Percentiles rank a stretch among this genome's conserved stretches.
These are phyloP conservation scores for Propithecus coquereli DNA, from an alignment of 2,113 vertebrate species.

Conservation along the genomic window DNA sequence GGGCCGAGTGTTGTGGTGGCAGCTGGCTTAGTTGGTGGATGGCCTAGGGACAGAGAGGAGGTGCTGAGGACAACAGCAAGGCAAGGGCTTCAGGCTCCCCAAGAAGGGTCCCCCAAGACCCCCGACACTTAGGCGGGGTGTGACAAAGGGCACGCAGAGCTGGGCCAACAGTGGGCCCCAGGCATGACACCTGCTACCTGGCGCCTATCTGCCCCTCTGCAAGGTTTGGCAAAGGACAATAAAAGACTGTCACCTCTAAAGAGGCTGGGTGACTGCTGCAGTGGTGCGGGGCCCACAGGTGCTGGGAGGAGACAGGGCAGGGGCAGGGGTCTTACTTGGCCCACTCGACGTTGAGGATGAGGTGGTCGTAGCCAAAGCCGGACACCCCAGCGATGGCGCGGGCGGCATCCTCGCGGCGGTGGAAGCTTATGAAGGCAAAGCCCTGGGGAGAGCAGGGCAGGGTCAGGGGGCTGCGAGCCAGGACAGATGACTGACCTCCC, in stretches of 20 bases:
- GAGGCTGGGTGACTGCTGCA: neutral
- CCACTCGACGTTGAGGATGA: conserved; percentile 98
- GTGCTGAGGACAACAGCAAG: neutral
- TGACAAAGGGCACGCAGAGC: too few relatives aligned
- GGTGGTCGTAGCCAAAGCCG: conserved; percentile 96
- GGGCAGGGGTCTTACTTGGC: conserved; percentile 89
- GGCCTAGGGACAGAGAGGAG: conserved; percentile 62
- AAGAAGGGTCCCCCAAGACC: neutral
- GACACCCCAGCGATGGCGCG: conserved; percentile 94
- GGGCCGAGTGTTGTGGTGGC: neutral
- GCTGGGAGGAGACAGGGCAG: accelerated
- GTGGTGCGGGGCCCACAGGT: accelerated
- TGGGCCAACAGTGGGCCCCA: accelerated
- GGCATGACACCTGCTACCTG: neutral
- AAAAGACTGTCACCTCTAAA: neutral
- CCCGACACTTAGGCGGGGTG: neutral
- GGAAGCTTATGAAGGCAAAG: conserved; percentile 98
- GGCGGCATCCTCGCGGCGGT: conserved; percentile 94
- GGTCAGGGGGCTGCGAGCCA: accelerated
- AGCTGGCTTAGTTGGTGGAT: conserved; percentile 78
- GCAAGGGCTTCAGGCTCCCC: neutral
- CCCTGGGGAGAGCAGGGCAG: conserved; percentile 81
- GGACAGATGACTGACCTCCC: neutral
- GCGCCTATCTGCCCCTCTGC: too few relatives aligned
- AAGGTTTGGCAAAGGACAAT: neutral